These are phyloP conservation scores for Heliornis fulica DNA, from an alignment of 2,113 vertebrate genomes.

Conservation along the genomic window DNA sequence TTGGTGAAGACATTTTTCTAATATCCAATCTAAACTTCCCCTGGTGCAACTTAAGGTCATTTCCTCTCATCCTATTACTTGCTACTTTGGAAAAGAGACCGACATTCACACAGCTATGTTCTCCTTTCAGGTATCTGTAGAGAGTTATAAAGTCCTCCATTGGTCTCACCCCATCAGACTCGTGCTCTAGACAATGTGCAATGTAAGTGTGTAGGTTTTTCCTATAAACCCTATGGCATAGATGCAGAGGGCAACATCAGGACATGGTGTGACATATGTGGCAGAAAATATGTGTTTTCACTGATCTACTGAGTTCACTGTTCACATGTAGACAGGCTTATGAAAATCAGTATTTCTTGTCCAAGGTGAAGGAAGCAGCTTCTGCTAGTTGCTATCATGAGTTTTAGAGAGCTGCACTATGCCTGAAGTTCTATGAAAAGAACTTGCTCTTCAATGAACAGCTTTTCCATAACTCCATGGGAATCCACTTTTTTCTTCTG, in stretches of 20 bases:
- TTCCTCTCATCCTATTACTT: no score
- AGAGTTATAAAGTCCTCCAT: no score
- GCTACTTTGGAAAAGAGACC: no score
- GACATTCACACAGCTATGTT: no score
- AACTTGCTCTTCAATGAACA: not conserved
- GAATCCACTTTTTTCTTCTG: not conserved
- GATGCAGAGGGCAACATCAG: not conserved
- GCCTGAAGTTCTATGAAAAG: not conserved
- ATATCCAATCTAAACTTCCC: no score
- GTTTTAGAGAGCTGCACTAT: not conserved
- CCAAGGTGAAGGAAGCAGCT: not conserved
- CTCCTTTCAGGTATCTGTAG: no score
- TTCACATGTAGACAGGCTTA: not conserved
- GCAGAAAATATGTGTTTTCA: not conserved
- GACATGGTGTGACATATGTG: not conserved
- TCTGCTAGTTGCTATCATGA: not conserved
- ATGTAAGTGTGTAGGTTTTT: not conserved
- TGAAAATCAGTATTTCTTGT: not conserved
- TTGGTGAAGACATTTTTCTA: no score
- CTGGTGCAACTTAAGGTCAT: no score
- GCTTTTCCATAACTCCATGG: not conserved
- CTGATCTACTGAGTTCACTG: not conserved
- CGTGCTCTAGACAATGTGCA: no score
- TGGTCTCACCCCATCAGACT: no score
- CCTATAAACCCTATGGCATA: not conserved